Base-by-base conservation (phyloP, 1,140 invertebrate genomes). In the Mya arenaria region DNA sequence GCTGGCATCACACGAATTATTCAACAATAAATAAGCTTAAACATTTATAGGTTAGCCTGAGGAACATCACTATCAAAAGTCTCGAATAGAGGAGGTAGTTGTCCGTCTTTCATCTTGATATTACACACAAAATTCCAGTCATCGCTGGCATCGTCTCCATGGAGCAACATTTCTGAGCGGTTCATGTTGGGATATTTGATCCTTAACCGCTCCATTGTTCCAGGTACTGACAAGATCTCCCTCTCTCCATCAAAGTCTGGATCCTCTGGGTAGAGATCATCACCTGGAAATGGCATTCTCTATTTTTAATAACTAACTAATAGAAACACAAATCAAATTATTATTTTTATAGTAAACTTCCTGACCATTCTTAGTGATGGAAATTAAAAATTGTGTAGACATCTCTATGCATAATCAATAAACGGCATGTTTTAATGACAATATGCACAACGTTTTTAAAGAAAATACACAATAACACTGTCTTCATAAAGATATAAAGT, bases 201-300 rank as follows among this genome's bases (percentile, higher is more conserved):
- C 48, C 55, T 73, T 4, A 85, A 15, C 25, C 85, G 83, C 32
- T 41, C 62, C 8, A 85, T 30, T 32, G 60, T 86, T 30, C 23
- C 71, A 8, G 39, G 0, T 19, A 71, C 25, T 41, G 17, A 19
- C 17, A 39, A 32, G 1, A 37, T 23, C 1, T 74, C 37, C 17
- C 36, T 37, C 23, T 68, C 65, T 39, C 72, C 86, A 36, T 74
- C 77, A n/a, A 77, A 56, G 55, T 89, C 85, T 41, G 84, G 86
- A 0, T 85, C 62, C 13, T 75, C 62, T 37, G 88, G 88, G 56
- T 89, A 89, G 15, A 88, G 68, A 36, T 86, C 87, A 83, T 89
- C 88, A 60, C 88, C 88, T 89, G 34, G 41, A 73, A 30, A 74
- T 25, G 3, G 34, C 5, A 69, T 37, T 44, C 8, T 34, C 17